Percentiles rank a stretch among this genome's conserved stretches.
Conservation (phyloP, 2,113 vertebrate species). For the Chlorocebus sabaeus region DNA sequence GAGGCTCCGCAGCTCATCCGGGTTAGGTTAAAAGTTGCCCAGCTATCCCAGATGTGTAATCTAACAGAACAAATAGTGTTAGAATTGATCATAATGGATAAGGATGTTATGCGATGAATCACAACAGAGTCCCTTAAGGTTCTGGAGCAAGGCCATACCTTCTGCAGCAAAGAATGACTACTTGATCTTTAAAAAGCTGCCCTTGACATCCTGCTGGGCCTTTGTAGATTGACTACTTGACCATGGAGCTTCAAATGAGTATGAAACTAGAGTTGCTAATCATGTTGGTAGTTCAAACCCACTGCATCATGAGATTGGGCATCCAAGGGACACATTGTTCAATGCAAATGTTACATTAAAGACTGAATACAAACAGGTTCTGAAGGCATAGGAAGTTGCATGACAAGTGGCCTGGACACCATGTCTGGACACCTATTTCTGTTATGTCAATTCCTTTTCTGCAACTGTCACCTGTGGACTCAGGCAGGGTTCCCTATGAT, state of each 20-base stretch:
- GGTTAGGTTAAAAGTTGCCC: background rate
- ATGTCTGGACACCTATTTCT: background rate
- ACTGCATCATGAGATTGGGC: background rate
- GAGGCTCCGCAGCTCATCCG: background rate
- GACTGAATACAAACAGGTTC: background rate
- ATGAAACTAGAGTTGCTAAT: background rate
- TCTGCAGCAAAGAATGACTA: background rate
- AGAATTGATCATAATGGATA: background rate
- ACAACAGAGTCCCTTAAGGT: rapidly evolving
- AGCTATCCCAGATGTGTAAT: background rate
- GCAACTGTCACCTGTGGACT: background rate
- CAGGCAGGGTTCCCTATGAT: background rate
- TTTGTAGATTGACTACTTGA: background rate
- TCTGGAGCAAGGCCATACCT: background rate
- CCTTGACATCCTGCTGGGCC: background rate
- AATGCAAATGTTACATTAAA: background rate
- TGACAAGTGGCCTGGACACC: background rate
- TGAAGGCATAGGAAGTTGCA: background rate
- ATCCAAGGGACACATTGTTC: background rate
- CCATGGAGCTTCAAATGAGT: background rate
- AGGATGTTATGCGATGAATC: background rate
- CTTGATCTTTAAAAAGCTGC: background rate
- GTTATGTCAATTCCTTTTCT: background rate
- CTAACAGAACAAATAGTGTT: background rate
- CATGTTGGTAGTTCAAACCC: background rate